These are phyloP conservation scores for Pipra filicauda DNA, from an alignment of 2,113 vertebrate genomes.

Conservation along the genomic window DNA sequence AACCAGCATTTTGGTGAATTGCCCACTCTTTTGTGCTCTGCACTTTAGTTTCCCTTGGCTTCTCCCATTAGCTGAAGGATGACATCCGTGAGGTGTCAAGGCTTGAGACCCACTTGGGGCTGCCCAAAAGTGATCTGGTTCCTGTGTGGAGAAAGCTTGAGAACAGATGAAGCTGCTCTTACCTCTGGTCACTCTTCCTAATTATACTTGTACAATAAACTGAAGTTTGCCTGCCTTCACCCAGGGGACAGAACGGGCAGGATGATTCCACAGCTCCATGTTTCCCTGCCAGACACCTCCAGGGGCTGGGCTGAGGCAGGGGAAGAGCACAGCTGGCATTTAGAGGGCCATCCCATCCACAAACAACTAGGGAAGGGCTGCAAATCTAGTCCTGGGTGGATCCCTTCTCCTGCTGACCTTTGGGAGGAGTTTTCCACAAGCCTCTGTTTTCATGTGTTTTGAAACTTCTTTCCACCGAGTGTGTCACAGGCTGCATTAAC, in stretches of 20 bases:
- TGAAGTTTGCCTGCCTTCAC: background rate
- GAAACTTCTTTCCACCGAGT: background rate
- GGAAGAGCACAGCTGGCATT: background rate
- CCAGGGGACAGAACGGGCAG: background rate
- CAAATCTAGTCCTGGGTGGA: background rate
- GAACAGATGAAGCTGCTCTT: background rate
- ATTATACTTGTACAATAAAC: background rate
- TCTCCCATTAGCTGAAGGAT: background rate
- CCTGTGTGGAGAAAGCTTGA: background rate
- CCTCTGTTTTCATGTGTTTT: background rate
- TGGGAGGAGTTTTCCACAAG: background rate
- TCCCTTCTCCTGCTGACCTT: background rate
- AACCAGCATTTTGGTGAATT: background rate
- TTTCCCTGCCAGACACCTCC: rapidly evolving
- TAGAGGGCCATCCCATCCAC: background rate
- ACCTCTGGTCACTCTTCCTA: background rate
- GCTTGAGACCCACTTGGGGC: rapidly evolving
- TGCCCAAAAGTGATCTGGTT: background rate
- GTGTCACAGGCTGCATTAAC: background rate
- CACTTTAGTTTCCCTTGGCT: background rate
- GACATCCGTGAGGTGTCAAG: background rate
- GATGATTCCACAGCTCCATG: background rate
- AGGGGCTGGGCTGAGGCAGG: background rate
- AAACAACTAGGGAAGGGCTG: background rate
- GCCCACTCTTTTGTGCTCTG: background rate